A percentile compares a stretch with the other conserved stretches of the same genome.
These are phyloP conservation scores for Notechis scutatus DNA, from an alignment of 2,113 vertebrate species.

Conservation along the genomic window DNA sequence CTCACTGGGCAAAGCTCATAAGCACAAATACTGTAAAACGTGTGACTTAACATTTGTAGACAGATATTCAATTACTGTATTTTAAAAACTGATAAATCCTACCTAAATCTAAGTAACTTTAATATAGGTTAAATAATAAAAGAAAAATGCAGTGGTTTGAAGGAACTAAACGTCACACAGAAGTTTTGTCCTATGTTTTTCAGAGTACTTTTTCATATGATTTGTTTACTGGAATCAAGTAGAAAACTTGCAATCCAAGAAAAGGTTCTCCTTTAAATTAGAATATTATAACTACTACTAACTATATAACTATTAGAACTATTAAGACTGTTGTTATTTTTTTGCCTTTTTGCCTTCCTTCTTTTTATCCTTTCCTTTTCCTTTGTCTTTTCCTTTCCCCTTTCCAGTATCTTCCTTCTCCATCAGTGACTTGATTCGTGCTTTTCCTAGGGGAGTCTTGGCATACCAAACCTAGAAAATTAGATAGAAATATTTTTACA, in stretches of 20 bases:
- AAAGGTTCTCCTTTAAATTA: fast-evolving
- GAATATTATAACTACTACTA: not conserved
- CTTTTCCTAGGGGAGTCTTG: conserved; percentile 76
- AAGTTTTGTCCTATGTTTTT: not conserved
- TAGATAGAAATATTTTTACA: conserved; percentile 12
- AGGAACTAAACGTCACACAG: conserved; percentile 27
- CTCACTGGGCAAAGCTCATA: not conserved
- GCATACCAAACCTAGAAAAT: conserved; percentile 77
- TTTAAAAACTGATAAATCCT: conserved; percentile 50
- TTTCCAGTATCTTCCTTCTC: conserved; percentile 8
- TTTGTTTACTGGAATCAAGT: not conserved
- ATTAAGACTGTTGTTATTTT: not conserved
- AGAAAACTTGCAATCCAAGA: fast-evolving
- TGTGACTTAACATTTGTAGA: conserved; percentile 55
- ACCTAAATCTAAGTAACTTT: conserved; percentile 47
- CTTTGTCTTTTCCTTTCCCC: conserved; percentile 26
- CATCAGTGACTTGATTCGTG: conserved; percentile 42
- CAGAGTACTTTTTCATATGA: not conserved
- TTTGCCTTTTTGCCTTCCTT: conserved; percentile 45
- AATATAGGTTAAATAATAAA: conserved; percentile 44
- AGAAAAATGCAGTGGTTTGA: conserved; percentile 29
- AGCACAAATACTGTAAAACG: conserved; percentile 16
- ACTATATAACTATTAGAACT: no score
- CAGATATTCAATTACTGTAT: conserved; percentile 51
- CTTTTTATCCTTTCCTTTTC: conserved; percentile 17